A percentile compares a stretch with the other conserved stretches of the same genome.
phyloP scores from a whole-genome alignment of 1,140 invertebrate genomes.

The Drosophila subpulchrella region DNA sequence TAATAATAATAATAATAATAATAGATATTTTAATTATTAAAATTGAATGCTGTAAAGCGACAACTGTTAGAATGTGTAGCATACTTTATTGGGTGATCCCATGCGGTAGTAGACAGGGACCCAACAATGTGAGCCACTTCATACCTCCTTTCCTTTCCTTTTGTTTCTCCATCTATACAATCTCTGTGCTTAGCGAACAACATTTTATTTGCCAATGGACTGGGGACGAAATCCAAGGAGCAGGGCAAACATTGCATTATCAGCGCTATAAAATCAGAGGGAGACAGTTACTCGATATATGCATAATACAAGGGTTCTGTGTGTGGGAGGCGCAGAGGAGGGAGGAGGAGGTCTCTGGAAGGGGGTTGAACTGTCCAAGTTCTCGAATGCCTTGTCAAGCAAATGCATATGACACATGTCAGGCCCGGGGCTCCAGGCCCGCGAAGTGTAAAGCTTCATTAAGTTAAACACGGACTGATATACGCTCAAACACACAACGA shows the following conservation, averaged over 20 bases:
- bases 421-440: constrained; percentile 36
- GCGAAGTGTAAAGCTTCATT: constrained; percentile 63
- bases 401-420: constrained; percentile 79
- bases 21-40: too few relatives aligned
- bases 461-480: constrained; percentile 42
- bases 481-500: constrained; percentile 13
- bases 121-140: not conserved
- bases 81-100: constrained; percentile 14
- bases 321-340: not conserved
- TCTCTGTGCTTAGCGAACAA: constrained; percentile 43
- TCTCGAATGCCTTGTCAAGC: constrained; percentile 52
- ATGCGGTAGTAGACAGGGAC: not conserved
- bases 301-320: constrained; percentile 20
- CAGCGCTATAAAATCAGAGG: constrained; percentile 62
- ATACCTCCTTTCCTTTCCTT: not conserved
- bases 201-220: constrained; percentile 30
- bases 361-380: constrained; percentile 36
- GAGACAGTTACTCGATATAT: constrained; percentile 66
- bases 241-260: constrained; percentile 45
- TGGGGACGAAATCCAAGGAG: constrained; percentile 19
- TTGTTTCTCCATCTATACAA: not conserved
- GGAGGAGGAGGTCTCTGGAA: not conserved
- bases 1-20: too few relatives aligned
- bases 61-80: constrained; percentile 21
- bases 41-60: too few relatives aligned